These are phyloP conservation scores for Sebastolobus alascanus DNA, from an alignment of 2,797 vertebrate species.

Conservation along the genomic window DNA sequence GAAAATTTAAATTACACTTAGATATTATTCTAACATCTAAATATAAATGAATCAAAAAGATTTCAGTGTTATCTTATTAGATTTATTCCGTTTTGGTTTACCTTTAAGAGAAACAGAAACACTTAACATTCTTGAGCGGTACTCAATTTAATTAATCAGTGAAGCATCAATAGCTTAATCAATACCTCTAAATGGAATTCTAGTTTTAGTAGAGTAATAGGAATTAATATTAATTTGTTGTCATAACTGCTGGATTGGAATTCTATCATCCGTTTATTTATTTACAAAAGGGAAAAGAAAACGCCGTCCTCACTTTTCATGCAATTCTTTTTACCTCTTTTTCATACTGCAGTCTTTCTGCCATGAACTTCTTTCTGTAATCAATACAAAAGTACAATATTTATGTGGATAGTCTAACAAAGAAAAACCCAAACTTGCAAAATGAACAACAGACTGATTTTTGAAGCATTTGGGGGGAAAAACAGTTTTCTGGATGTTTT, in stretches of 20 bases:
- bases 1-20: neutral
- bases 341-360: constrained; percentile 6
- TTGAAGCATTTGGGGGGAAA: neutral
- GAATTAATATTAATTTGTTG: constrained; percentile 49
- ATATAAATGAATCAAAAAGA: neutral
- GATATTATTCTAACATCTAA: neutral
- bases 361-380: neutral
- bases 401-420: neutral
- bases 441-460: neutral
- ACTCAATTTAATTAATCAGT: constrained; percentile 58
- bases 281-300: neutral
- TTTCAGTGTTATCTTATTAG: neutral
- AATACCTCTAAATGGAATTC: constrained; percentile 52
- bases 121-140: constrained; percentile 31
- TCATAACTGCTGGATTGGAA: constrained; percentile 39
- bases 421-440: neutral
- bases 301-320: neutral
- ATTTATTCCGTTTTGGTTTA: constrained; percentile 6
- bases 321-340: neutral
- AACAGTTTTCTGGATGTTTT: neutral
- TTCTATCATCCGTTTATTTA: constrained; percentile 20
- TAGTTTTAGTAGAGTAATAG: constrained; percentile 27
- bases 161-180: constrained; percentile 57
- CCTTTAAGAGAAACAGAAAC: constrained; percentile 12
- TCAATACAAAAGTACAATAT: neutral